Evolutionary conservation across 2,888 invertebrate genomes (phyloP), one percentile per base, ranked within the genome.

Genomic region (Tetranychus truncatus): DNA sequence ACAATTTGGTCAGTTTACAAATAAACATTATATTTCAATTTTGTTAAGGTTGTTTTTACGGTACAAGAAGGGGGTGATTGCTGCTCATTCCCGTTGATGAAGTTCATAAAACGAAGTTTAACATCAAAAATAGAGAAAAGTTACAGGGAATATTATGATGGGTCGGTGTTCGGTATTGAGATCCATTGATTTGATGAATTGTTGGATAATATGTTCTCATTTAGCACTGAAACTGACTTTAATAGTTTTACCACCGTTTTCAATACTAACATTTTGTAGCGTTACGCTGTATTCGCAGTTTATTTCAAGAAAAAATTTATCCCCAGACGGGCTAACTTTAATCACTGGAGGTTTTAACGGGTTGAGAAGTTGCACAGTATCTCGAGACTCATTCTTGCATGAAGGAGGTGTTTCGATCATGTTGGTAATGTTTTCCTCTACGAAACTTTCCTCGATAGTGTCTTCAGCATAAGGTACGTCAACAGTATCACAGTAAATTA

Each of bases 381-480:
- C 55, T 15, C 55, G 55, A 55, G 55, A 15, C 15, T 55, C 55
- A 15, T 55, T 55, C 15, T 55, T 55, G 11, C 9, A 15, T 2
- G 55, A 55, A 55, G 55, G 15, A 15, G 55, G 6, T 55, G 55
- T 5, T 55, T 55, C 55, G 15, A 55, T 55, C 55, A 55, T 55
- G 7, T 55, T 55, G 55, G 1, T 55, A 15, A 55, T 55, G 15
- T 55, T 55, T 55, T 55, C 55, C 55, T 55, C 55, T 55, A 55
- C 55, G 55, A 55, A 55, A 55, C 55, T 55, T 55, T 72, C 72
- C n/a, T 72, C 72, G n/a, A 72, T 72, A 34, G 72, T 72, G n/a
- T 72, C 44, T 72, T 72, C 72, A 44, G 72, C 44, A 34, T n/a
- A 34, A 6, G 72, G 72, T 21, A 72, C 44, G n/a, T 72, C 72